Evolutionary conservation across 2,888 invertebrate species (phyloP).

Genomic region (Cryptocephalus moraei): DNA sequence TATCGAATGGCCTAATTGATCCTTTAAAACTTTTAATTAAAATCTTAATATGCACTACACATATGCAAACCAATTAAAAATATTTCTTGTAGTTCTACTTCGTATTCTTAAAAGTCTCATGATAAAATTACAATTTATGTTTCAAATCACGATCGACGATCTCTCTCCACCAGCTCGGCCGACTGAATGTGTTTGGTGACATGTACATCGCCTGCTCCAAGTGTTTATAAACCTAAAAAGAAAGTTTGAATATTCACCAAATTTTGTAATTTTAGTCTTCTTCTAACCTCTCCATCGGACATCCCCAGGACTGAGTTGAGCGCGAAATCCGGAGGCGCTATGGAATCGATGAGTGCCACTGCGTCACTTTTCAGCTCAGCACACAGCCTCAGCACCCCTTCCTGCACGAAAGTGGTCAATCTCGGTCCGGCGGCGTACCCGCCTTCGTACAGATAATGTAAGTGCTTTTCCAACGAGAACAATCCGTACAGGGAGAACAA

Average conservation of each 20-base stretch:
- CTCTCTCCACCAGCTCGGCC: conserved; percentile 71
- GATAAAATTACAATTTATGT: too few species aligned
- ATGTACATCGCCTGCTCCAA: conserved; percentile 55
- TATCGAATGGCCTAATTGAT: too few species aligned
- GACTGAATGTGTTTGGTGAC: conserved; percentile 52
- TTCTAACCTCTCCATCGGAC: conserved; percentile 71
- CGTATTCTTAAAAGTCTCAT: too few species aligned
- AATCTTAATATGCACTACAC: too few species aligned
- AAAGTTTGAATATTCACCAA: neutral
- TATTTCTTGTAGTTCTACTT: too few species aligned
- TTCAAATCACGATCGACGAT: conserved; percentile 27
- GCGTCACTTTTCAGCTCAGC: conserved; percentile 57
- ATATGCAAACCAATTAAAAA: too few species aligned
- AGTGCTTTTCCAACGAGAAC: conserved; percentile 61
- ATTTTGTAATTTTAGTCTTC: too few species aligned
- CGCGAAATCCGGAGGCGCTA: conserved; percentile 83
- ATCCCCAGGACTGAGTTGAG: conserved; percentile 76
- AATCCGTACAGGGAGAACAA: conserved; percentile 57
- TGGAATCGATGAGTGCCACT: conserved; percentile 65
- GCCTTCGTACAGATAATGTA: conserved; percentile 61
- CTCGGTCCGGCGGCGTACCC: conserved; percentile 43
- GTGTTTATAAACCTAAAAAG: conserved; percentile 60
- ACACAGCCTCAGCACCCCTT: conserved; percentile 57
- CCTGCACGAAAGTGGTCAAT: conserved; percentile 53
- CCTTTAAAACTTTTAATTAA: too few species aligned